Base-by-base conservation (phyloP, 2,888 invertebrate genomes). In the Trichogramma evanescens region DNA sequence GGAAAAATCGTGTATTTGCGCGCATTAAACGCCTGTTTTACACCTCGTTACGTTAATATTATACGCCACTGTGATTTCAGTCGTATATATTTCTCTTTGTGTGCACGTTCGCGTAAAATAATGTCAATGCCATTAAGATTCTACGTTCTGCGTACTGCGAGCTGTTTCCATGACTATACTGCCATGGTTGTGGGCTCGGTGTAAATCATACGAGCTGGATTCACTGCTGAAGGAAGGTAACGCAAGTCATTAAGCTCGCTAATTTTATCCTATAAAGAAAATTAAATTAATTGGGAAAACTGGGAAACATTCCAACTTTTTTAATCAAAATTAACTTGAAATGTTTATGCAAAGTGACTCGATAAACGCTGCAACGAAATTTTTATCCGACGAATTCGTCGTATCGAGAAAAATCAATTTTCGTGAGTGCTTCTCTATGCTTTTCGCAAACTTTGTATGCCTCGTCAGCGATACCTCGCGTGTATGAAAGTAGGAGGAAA, bases 1-100 rank as follows among this genome's bases (percentile, higher is more conserved):
- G 26, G 2, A 26, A 26, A 26, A 26, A 26, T 26, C 26, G 26
- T 26, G 26, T 26, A 4, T 50, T 40, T 5, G 40, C 45, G 54
- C 58, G 59, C 51, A 63, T 63, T 63, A 63, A 63, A 59, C 42
- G 40, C 55, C 26, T 54, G 51, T 51, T 54, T 54, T 57, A 54
- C 50, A 13, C 42, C 49, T 55, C 45, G 38, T 42, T 54, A 46
- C 13, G 26, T 26, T 26, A 26, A 26, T 26, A 26, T 26, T 2
- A 26, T 26, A 26, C 26, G 26, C 26, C 26, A 26, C 26, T 26
- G 26, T 26, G 26, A 26, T 26, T 26, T 26, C 26, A 26, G 26
- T 26, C 26, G 26, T 26, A 26, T 26, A 26, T 26, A 26, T 26
- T 26, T 26, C 26, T 26, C 26, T 26, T 26, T 26, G 26, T 26